Evolutionary conservation across 2,113 vertebrate genomes (phyloP).

Genomic region (Brachyhypopomus gauderio): DNA sequence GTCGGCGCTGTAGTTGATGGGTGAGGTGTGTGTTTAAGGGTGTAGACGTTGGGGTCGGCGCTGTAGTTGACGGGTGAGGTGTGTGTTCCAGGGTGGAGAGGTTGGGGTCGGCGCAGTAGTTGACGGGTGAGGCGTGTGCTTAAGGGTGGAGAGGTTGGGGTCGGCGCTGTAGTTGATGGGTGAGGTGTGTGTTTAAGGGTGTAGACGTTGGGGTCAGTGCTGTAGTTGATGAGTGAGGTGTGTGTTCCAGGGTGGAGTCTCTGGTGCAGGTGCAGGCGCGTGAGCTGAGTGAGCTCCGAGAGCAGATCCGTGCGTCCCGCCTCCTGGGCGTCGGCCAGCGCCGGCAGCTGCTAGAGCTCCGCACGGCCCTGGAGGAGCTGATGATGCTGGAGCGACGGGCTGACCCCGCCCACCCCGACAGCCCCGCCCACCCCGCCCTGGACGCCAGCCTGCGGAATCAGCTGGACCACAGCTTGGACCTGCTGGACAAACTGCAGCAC

Average conservation of each 20-base stretch:
- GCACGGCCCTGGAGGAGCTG: conserved; percentile 82
- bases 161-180: conserved; percentile 68
- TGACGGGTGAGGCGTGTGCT: not conserved
- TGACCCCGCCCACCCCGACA: too few species aligned
- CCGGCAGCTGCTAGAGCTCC: conserved; percentile 78
- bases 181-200: too few species aligned
- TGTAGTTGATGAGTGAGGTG: not conserved
- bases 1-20: too few species aligned
- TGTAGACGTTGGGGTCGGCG: conserved; percentile 84
- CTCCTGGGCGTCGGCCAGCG: conserved; percentile 78
- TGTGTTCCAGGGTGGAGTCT: conserved; percentile 79
- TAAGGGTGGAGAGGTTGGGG: conserved; percentile 84
- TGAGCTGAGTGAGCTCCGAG: conserved; percentile 85
- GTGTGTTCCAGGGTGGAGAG: too few species aligned
- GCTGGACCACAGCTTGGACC: conserved; percentile 64
- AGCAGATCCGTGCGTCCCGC: conserved; percentile 84
- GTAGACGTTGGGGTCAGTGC: too few species aligned
- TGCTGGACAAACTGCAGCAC: conserved; percentile 75
- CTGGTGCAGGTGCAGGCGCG: conserved; percentile 85
- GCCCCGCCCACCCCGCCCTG: not conserved
- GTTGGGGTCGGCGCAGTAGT: too few species aligned
- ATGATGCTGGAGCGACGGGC: conserved; percentile 65
- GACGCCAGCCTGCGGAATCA: conserved; percentile 23
- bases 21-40: conserved; percentile 65
- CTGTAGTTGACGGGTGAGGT: conserved; percentile 37